phyloP scores from a whole-genome alignment of 2,113 vertebrate genomes.

The Chamaetylas fuelleborni region DNA sequence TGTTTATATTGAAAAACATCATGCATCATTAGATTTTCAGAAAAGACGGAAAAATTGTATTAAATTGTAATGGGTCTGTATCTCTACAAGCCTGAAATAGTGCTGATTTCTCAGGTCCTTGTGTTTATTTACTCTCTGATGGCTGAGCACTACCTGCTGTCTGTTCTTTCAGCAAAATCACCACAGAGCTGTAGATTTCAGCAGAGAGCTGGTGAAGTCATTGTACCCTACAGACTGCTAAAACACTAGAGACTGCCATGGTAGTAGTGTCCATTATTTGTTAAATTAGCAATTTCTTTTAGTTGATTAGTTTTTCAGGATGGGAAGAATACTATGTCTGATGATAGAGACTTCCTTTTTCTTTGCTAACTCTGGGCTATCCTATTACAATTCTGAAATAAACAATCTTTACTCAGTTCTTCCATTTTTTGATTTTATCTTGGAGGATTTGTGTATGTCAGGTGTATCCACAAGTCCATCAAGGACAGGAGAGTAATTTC shows the following conservation, averaged over 20 bases:
- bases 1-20: background rate
- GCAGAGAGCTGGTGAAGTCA: background rate
- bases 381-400: background rate
- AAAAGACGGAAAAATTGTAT: background rate
- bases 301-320: background rate
- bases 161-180: background rate
- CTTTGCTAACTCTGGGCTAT: background rate
- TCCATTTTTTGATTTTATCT: background rate
- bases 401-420: background rate
- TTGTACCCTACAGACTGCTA: background rate
- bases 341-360: background rate
- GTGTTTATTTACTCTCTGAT: background rate
- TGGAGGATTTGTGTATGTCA: background rate
- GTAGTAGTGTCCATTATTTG: background rate
- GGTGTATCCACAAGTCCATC: background rate
- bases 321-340: background rate
- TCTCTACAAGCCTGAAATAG: background rate
- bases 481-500: background rate
- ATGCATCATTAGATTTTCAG: background rate
- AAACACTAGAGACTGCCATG: background rate
- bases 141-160: background rate
- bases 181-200: background rate
- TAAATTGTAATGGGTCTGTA: background rate
- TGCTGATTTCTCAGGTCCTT: background rate
- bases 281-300: background rate